These are phyloP conservation scores for Brenthis hecate DNA, from an alignment of 2,888 invertebrate species.

Conservation along the genomic window DNA sequence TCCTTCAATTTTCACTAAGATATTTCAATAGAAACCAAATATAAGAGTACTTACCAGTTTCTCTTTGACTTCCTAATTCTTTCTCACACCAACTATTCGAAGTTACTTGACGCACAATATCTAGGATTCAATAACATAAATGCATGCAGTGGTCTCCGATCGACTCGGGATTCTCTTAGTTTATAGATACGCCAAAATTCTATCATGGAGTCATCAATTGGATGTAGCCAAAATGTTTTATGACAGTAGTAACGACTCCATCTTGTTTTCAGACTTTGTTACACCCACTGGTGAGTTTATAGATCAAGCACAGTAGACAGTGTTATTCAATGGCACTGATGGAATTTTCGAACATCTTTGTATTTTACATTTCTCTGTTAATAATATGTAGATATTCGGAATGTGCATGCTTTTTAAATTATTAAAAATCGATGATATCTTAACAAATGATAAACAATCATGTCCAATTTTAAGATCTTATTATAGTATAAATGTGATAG, in stretches of 20 bases:
- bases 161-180: conserved; percentile 39
- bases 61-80: conserved; percentile 29
- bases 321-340: conserved; percentile 45
- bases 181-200: conserved; percentile 62
- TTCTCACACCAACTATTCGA: conserved; percentile 27
- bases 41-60: conserved; percentile 1
- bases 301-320: conserved; percentile 68
- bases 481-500: not conserved
- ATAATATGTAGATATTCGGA: conserved; percentile 46
- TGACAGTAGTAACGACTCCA: conserved; percentile 79
- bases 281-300: conserved; percentile 81
- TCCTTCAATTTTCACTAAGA: not conserved
- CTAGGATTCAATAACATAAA: conserved; percentile 29
- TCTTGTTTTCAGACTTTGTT: conserved; percentile 82
- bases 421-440: not conserved
- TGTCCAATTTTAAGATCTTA: not conserved
- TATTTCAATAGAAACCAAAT: not conserved
- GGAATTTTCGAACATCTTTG: conserved; percentile 38
- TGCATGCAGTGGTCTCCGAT: conserved; percentile 41
- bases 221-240: conserved; percentile 58
- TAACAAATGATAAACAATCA: not conserved
- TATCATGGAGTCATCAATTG: conserved; percentile 75
- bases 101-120: conserved; percentile 36
- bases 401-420: conserved; percentile 47
- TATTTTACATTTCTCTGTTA: conserved; percentile 41